Base-by-base conservation (phyloP, 1,140 invertebrate genomes). In the Macrocentrus cingulum region DNA sequence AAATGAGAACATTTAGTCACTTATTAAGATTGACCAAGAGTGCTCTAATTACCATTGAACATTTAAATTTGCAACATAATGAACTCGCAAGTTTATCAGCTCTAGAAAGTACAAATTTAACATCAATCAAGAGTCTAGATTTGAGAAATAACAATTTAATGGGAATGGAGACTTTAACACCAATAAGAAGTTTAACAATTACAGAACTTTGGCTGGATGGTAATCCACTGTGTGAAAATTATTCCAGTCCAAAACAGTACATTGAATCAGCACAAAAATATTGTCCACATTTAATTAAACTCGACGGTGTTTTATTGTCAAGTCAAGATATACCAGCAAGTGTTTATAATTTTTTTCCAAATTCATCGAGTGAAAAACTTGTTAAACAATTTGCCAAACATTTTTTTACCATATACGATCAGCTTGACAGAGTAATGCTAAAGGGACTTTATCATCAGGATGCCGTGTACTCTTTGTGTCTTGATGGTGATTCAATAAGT, bases 131-230 rank as follows among this genome's bases (percentile, higher is more conserved):
- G 11, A 66, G 56, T 18, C 20, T 84, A 9, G 81, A 84, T 66
- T 61, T 83, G 2, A 75, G 81, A 8, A 63, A 81, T 55, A 84
- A 84, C 64, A 59, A 66, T 18, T 61, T 83, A 29, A 62, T 76
- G 3, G 66, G 63, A 9, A 71, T 67, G 37, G 65, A 70, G 2
- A 16, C 25, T 1, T 52, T 80, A 0, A 2, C 46, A 0, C 64
- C 70, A 2, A 32, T 80, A 0, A 71, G 69, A 49, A 56, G 60
- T 8, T 8, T 74, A 0, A 49, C 55, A 0, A 68, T 80, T n/a
- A 32, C 13, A 0, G 76, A 74, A 51, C 32, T 79, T 2, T 76
- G 70, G 73, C 45, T 80, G 0, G 76, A 80, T 59, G 71, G 70
- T 4, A 80, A 80, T 65, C 77, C 76, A 0, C 22, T 80, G 0